Percentiles rank a stretch among this genome's conserved stretches.
These are phyloP conservation scores for Bactericera cockerelli DNA, from an alignment of 1,140 invertebrate species.

Conservation along the genomic window DNA sequence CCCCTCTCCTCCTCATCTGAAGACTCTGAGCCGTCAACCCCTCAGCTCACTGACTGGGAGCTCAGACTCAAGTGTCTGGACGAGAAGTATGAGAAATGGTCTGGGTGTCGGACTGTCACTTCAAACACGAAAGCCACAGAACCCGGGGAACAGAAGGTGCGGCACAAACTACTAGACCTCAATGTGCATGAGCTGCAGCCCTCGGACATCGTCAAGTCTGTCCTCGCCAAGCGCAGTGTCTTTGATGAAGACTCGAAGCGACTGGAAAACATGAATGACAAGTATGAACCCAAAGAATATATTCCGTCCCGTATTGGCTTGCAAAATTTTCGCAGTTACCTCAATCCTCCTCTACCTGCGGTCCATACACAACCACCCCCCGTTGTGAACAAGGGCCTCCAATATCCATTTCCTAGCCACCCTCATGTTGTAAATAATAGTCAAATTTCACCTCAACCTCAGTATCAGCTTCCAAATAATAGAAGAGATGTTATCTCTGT, in stretches of 20 bases:
- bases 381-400: slow-evolving; percentile 41
- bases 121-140: slow-evolving; percentile 39
- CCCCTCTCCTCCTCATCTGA: slow-evolving; percentile 22
- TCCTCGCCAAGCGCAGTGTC: slow-evolving; percentile 79
- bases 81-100: slow-evolving; percentile 85
- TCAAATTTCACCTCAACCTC: not conserved
- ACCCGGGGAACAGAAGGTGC: slow-evolving; percentile 38
- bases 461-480: slow-evolving; percentile 15
- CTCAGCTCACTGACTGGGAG: slow-evolving; percentile 34
- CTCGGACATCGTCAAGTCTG: slow-evolving; percentile 82
- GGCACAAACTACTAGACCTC: slow-evolving; percentile 51
- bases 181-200: slow-evolving; percentile 66
- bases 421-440: slow-evolving; percentile 32
- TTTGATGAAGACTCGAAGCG: slow-evolving; percentile 92
- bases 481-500: not conserved
- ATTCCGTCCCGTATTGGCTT: slow-evolving; percentile 19
- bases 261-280: slow-evolving; percentile 73
- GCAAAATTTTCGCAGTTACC: slow-evolving; percentile 7
- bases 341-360: not conserved
- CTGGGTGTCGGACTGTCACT: slow-evolving; percentile 39
- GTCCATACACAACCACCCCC: slow-evolving; percentile 17
- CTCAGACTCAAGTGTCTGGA: slow-evolving; percentile 76
- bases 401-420: slow-evolving; percentile 67
- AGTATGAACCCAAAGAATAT: slow-evolving; percentile 60
- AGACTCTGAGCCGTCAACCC: slow-evolving; percentile 30